A percentile compares a stretch with the other conserved stretches of the same genome.
phyloP scores from a whole-genome alignment of 2,797 vertebrate species.

The Myripristis jacobus region DNA sequence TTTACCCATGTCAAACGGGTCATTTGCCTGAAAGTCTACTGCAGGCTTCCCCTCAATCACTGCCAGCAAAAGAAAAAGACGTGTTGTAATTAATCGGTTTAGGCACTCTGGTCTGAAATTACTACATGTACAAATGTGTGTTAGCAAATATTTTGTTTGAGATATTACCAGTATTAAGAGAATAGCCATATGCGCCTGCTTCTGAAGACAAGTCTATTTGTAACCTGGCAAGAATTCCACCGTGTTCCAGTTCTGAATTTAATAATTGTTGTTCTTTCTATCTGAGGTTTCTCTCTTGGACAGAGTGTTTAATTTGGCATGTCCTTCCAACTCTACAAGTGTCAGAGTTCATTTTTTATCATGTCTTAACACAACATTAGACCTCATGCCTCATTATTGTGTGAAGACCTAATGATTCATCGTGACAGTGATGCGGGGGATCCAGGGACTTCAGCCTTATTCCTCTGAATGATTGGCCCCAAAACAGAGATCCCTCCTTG shows the following conservation, averaged over 20 bases:
- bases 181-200: conserved; percentile 32
- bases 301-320: conserved; percentile 41
- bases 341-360: conserved; percentile 44
- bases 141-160: conserved; percentile 34
- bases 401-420: conserved; percentile 42
- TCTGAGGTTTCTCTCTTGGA: conserved; percentile 35
- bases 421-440: conserved; percentile 37
- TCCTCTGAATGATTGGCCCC: conserved; percentile 34
- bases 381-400: conserved; percentile 34
- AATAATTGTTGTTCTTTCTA: conserved; percentile 24
- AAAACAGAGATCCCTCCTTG: conserved; percentile 29
- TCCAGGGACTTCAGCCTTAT: conserved; percentile 19
- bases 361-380: conserved; percentile 38
- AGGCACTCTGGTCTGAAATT: conserved; percentile 23
- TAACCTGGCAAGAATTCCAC: not conserved
- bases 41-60: conserved; percentile 3
- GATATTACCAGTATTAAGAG: conserved; percentile 26
- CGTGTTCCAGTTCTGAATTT: conserved; percentile 24
- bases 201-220: conserved; percentile 31
- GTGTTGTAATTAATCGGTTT: not conserved
- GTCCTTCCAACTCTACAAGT: conserved; percentile 21
- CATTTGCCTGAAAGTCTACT: conserved; percentile 41
- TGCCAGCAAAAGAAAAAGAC: conserved; percentile 8
- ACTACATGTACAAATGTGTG: conserved; percentile 17
- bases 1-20: conserved; percentile 40